These are phyloP conservation scores for Diplodus sargus DNA, from an alignment of 2,797 vertebrate genomes.

Conservation along the genomic window DNA sequence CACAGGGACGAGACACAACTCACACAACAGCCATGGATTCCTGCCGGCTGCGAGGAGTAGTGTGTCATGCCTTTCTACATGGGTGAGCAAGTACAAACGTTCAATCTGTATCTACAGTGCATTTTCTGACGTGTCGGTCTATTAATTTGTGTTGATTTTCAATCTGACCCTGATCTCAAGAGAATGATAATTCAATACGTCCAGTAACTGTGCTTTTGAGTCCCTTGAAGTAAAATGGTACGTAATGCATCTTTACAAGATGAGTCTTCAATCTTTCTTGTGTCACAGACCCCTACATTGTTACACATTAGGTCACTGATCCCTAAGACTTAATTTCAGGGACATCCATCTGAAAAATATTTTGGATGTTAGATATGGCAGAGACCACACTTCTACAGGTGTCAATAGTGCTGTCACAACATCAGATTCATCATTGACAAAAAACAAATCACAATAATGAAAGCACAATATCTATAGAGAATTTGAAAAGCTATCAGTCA, in stretches of 20 bases:
- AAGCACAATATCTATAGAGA: no score
- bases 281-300: no score
- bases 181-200: background rate
- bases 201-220: background rate
- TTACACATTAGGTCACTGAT: no score
- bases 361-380: no score
- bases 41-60: constrained; percentile 25
- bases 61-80: constrained; percentile 35
- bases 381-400: no score
- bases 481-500: no score
- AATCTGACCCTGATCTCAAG: background rate
- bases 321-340: no score
- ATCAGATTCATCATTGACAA: no score
- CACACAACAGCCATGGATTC: constrained; percentile 41
- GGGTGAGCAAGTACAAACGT: constrained; percentile 13
- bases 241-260: background rate
- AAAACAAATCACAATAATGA: no score
- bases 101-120: background rate
- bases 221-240: background rate
- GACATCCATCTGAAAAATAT: no score
- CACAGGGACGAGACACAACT: constrained; percentile 60
- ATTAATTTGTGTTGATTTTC: background rate
- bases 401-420: no score
- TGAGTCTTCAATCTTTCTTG: background rate
- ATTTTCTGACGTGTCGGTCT: constrained; percentile 2